A percentile compares a stretch with the other conserved stretches of the same genome.
Conservation (phyloP, 2,888 invertebrate genomes). For the Athrips mouffetella region DNA sequence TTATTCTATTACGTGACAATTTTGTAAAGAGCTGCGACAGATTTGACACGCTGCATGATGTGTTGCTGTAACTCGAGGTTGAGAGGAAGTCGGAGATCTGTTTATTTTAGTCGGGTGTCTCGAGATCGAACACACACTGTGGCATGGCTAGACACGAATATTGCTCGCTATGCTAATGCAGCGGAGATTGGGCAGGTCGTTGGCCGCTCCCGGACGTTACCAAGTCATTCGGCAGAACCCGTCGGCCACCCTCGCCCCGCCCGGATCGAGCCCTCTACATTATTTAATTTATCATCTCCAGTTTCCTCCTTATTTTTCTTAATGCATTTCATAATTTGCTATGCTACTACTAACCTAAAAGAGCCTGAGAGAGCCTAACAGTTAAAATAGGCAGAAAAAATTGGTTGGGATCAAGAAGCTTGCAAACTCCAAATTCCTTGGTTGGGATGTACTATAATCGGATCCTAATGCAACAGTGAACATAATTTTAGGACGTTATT, state of each 20-base stretch:
- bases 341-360: too few species aligned
- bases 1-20: neutral
- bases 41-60: too few species aligned
- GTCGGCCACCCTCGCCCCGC: slow-evolving; percentile 59
- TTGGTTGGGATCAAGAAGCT: too few species aligned
- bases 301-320: neutral
- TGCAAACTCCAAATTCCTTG: too few species aligned
- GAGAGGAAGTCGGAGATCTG: neutral
- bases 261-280: neutral
- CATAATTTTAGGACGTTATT: too few species aligned
- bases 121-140: slow-evolving; percentile 30
- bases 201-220: slow-evolving; percentile 75
- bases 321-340: neutral
- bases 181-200: slow-evolving; percentile 78
- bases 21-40: neutral
- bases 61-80: neutral
- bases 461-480: too few species aligned
- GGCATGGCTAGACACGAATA: slow-evolving; percentile 64
- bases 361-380: too few species aligned
- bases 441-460: too few species aligned
- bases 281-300: slow-evolving; percentile 6
- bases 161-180: slow-evolving; percentile 79
- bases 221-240: slow-evolving; percentile 73
- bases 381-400: too few species aligned
- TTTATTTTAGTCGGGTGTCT: slow-evolving; percentile 17